Conservation (phyloP, 2,888 invertebrate genomes). For the Heliconius hortense region DNA sequence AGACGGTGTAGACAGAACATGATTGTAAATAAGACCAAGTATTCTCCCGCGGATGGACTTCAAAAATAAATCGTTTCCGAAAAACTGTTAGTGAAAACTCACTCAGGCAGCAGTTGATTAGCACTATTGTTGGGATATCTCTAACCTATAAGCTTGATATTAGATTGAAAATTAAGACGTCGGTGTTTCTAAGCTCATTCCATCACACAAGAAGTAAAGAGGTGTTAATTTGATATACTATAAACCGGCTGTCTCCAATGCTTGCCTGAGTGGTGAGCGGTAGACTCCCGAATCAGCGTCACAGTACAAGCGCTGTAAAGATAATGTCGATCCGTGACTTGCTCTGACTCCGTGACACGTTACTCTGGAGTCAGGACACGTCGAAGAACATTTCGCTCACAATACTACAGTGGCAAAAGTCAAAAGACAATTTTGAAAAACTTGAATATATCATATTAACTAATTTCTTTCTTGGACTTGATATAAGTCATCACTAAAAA, state of each 20-base stretch:
- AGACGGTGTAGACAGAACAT: slow-evolving; percentile 58
- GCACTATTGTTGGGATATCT: slow-evolving; percentile 62
- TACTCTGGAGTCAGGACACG: slow-evolving; percentile 65
- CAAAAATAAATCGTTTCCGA: slow-evolving; percentile 78
- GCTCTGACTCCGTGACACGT: slow-evolving; percentile 67
- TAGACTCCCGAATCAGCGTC: slow-evolving; percentile 87
- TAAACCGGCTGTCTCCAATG: slow-evolving; percentile 82
- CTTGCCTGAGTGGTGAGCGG: slow-evolving; percentile 90
- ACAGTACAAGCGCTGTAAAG: slow-evolving; percentile 90
- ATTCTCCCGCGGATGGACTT: slow-evolving; percentile 65
- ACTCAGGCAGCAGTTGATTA: slow-evolving; percentile 82
- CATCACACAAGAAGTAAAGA: slow-evolving; percentile 77
- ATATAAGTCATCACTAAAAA: background rate
- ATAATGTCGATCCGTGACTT: slow-evolving; percentile 80
- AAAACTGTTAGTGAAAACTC: slow-evolving; percentile 76
- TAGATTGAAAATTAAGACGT: slow-evolving; percentile 55
- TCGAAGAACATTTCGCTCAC: slow-evolving; percentile 56
- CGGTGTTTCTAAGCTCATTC: slow-evolving; percentile 76
- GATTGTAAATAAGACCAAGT: slow-evolving; percentile 46
- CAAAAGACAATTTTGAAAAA: slow-evolving; percentile 4
- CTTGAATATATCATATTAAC: background rate
- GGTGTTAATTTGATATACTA: slow-evolving; percentile 78
- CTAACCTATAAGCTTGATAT: slow-evolving; percentile 61
- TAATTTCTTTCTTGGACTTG: background rate
- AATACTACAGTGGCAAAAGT: slow-evolving; percentile 19